A percentile compares a stretch with the other conserved stretches of the same genome.
phyloP scores from a whole-genome alignment of 2,113 vertebrate genomes.

The Lichenostomus cassidix region DNA sequence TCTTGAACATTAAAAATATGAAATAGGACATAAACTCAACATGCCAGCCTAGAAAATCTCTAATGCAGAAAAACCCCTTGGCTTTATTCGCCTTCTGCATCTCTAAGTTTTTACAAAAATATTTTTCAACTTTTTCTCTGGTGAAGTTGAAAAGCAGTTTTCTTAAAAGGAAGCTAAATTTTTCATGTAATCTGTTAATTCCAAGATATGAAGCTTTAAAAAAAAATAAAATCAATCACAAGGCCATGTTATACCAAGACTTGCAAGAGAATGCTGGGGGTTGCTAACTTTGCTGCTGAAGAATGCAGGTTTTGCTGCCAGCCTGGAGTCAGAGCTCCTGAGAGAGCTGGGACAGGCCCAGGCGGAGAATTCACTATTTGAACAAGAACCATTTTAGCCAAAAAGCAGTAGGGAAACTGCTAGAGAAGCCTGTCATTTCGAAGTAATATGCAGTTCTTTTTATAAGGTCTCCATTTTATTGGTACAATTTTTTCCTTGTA shows the following conservation, averaged over 20 bases:
- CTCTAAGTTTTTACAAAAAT: not conserved
- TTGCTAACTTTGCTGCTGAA: not conserved
- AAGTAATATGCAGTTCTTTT: not conserved
- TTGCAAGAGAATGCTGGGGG: not conserved
- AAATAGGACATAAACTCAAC: not conserved
- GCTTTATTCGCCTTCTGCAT: not conserved
- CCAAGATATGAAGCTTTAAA: not conserved
- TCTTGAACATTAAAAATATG: not conserved
- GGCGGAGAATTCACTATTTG: fast-evolving
- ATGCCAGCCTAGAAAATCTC: not conserved
- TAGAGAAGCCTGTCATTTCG: not conserved
- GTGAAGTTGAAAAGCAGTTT: not conserved
- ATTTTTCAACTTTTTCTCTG: not conserved
- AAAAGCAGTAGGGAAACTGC: not conserved
- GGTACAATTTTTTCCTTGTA: conserved; percentile 53
- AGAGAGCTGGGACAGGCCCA: not conserved
- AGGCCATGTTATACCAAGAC: not conserved
- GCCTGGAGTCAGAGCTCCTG: not conserved
- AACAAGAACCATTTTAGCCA: not conserved
- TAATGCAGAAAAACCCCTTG: not conserved
- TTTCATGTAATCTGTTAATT: not conserved
- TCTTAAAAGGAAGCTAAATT: not conserved
- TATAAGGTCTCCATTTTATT: conserved; percentile 47
- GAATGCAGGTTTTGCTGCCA: not conserved
- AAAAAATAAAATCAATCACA: not conserved